A percentile compares a stretch with the other conserved stretches of the same genome.
phyloP scores from a whole-genome alignment of 2,888 invertebrate genomes.

The Ametastegia equiseti region DNA sequence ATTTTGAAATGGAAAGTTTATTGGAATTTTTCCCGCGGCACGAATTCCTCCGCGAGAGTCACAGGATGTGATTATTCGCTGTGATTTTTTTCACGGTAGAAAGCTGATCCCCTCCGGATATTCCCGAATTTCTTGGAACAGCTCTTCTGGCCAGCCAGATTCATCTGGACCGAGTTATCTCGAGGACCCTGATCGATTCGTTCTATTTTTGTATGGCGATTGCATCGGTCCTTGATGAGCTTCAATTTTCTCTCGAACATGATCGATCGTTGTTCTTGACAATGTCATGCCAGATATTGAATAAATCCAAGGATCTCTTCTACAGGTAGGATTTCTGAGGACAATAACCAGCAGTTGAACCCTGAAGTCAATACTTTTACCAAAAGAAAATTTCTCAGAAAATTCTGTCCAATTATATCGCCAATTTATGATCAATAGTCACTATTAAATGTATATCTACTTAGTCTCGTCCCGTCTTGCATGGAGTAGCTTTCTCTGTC shows the following conservation, averaged over 20 bases:
- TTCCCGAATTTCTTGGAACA: neutral
- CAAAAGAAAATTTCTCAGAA: no score
- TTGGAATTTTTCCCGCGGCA: no score
- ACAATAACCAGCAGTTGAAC: neutral
- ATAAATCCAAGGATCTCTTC: neutral
- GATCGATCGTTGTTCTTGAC: conserved; percentile 2
- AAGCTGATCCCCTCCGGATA: neutral
- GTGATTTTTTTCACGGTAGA: neutral
- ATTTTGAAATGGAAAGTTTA: no score
- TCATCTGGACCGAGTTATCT: neutral
- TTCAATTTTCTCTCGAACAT: conserved; percentile 4
- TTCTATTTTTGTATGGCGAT: neutral
- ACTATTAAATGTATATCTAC: no score
- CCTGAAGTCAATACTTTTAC: neutral
- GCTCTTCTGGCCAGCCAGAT: neutral
- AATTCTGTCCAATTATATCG: no score
- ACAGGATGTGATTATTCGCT: neutral
- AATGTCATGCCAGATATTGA: neutral
- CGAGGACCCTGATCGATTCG: neutral
- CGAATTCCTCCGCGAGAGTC: neutral
- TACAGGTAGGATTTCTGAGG: neutral
- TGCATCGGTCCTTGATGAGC: conserved; percentile 5
- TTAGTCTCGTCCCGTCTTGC: no score
- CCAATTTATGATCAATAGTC: no score
- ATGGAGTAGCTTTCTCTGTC: no score